Evolutionary conservation across 2,113 vertebrate genomes (phyloP).

Genomic region (Fulmarus glacialis): DNA sequence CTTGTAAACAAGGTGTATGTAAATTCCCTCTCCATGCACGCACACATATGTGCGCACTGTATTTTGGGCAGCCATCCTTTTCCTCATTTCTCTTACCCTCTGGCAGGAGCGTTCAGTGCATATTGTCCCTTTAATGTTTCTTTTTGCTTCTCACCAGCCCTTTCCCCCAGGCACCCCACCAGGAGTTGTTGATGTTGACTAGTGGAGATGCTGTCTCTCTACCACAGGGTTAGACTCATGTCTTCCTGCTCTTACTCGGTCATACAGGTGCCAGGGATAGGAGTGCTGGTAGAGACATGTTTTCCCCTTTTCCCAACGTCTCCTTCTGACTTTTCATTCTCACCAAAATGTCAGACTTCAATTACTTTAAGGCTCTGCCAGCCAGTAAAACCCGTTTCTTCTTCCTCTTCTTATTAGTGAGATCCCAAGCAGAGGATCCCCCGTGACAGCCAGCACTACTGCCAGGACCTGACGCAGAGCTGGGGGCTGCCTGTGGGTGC

Average conservation of each 20-base stretch:
- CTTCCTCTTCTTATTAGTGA: not conserved
- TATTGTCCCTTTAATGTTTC: not conserved
- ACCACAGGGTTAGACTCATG: not conserved
- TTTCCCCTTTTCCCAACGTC: not conserved
- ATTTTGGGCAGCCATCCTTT: not conserved
- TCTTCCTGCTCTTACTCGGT: not conserved
- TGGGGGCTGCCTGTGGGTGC: not conserved
- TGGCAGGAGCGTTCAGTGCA: not conserved
- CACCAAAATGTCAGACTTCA: not conserved
- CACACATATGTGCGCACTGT: accelerated
- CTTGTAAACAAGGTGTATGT: not conserved
- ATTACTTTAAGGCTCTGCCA: not conserved
- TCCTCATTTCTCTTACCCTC: not conserved
- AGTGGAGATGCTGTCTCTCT: not conserved
- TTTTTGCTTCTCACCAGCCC: not conserved
- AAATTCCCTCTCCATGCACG: not conserved
- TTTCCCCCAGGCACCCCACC: not conserved
- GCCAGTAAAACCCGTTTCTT: not conserved
- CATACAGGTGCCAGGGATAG: not conserved
- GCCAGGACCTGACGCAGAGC: not conserved
- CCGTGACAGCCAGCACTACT: not conserved
- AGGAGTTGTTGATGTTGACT: not conserved
- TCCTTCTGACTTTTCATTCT: not conserved
- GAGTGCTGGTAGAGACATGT: not conserved
- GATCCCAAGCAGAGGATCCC: not conserved